Evolutionary conservation across 2,113 vertebrate genomes (phyloP), one percentile per base, ranked within the genome.

Genomic region (Ovibos moschatus): DNA sequence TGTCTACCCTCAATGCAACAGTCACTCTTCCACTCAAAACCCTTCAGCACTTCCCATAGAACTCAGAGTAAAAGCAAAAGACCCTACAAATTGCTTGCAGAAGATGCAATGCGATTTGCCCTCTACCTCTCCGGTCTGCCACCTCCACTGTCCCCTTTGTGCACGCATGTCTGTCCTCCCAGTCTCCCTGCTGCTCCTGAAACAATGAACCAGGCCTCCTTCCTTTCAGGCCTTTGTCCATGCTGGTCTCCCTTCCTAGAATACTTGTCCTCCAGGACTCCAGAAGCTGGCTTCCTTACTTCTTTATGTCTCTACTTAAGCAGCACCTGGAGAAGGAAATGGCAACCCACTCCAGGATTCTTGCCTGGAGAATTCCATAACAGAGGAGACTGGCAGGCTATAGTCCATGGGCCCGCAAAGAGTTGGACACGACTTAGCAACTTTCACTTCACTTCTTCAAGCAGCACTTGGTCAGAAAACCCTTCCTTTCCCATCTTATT

Each of bases 131-230:
- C 55, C 0, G 3, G 15, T 21, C n/a, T 86, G n/a, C 25, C 3
- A 2, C 79, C n/a, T 57, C 43, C 5, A 23, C 15, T 25, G 17
- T 40, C 16, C 13, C 13, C 23, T 25, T 16, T 28, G 81, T 23
- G 43, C 15, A 3, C 1, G 1, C 12, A 12, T 21, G 1, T 36
- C 3, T 4, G 50, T 40, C 81, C 3, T 8, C 5, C 9, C 40
- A 7, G 76, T 87, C 43, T 74, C 81, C 43, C 55, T 57, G 50
- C 6, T 64, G 6, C 51, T n/a, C 58, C 45, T 33, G 25, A 2
- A 19, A 58, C 1, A 12, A 58, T 0, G 4, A 11, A 9, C 76
- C 43, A 36, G 13, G 40, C 15, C 7, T 51, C 25, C 21, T 9
- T 85, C 33, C 7, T 33, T 47, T 15, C 76, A 28, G 21, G 83